Evolutionary conservation across 2,113 vertebrate species (phyloP).

Genomic region (Coregonus clupeaformis): DNA sequence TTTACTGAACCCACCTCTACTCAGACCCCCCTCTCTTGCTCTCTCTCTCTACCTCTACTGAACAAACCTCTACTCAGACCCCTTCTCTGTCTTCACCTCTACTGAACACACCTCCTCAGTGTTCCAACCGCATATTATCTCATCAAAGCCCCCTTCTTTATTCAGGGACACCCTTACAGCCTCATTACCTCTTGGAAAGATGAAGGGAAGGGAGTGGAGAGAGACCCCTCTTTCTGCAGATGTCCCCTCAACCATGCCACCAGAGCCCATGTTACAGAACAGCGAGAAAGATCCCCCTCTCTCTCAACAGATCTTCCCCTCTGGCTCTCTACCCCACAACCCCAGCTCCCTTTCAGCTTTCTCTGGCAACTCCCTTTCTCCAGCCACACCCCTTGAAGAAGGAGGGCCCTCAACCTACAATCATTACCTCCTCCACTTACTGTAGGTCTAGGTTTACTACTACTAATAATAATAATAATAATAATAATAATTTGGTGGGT

Average conservation of each 20-base stretch:
- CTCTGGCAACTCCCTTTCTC: not conserved
- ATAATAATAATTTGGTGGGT: too few species aligned
- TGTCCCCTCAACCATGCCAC: not conserved
- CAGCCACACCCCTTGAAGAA: too few species aligned
- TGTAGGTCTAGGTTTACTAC: too few species aligned
- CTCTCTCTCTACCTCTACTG: too few species aligned
- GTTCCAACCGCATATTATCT: not conserved
- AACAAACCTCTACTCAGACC: too few species aligned
- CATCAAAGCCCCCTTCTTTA: not conserved
- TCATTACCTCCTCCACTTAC: not conserved
- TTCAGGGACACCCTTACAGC: not conserved
- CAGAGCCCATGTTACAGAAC: not conserved
- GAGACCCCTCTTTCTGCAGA: too few species aligned
- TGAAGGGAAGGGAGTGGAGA: not conserved
- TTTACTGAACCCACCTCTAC: too few species aligned
- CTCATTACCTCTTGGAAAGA: not conserved
- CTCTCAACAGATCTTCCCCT: not conserved
- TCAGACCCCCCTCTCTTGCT: too few species aligned
- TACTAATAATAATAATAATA: too few species aligned
- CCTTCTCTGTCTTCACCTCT: not conserved
- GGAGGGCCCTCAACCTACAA: not conserved
- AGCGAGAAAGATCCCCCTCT: not conserved
- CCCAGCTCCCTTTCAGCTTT: not conserved
- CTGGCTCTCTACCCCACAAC: not conserved
- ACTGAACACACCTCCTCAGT: not conserved